Conservation (phyloP, 2,113 vertebrate species). For the Callaeas wilsoni region DNA sequence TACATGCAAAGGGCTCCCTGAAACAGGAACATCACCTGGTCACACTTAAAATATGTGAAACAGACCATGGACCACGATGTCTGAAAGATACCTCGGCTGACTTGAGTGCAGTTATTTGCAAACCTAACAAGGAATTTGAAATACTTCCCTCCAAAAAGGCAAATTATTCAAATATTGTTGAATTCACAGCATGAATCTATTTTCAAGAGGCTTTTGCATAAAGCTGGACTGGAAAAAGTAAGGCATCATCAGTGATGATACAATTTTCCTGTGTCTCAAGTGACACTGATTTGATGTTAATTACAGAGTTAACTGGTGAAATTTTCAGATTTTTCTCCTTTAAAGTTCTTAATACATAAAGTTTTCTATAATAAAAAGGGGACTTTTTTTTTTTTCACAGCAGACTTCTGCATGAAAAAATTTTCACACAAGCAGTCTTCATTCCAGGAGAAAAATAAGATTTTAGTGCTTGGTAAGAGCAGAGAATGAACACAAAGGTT, state of each 20-base stretch:
- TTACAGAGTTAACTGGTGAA: not conserved
- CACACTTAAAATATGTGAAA: not conserved
- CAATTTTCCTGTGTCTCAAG: not conserved
- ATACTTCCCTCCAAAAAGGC: not conserved
- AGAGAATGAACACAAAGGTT: not conserved
- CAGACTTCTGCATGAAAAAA: not conserved
- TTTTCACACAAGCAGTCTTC: not conserved
- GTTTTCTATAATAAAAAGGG: not conserved
- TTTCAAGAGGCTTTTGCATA: not conserved
- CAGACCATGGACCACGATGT: not conserved
- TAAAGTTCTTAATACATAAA: not conserved
- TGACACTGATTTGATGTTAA: not conserved
- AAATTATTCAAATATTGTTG: not conserved
- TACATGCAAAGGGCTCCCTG: not conserved
- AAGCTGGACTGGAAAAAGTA: not conserved
- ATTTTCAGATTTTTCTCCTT: not conserved
- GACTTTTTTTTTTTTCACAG: not conserved
- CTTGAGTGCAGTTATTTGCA: not conserved
- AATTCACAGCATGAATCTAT: not conserved
- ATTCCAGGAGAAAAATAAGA: not conserved
- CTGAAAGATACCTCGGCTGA: not conserved
- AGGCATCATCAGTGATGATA: not conserved
- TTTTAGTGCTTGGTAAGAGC: not conserved
- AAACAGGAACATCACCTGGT: not conserved
- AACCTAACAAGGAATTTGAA: not conserved